Percentiles rank a stretch among this genome's conserved stretches.
Evolutionary conservation across 2,888 invertebrate species (phyloP).

Genomic region (Orchestes rusci): DNA sequence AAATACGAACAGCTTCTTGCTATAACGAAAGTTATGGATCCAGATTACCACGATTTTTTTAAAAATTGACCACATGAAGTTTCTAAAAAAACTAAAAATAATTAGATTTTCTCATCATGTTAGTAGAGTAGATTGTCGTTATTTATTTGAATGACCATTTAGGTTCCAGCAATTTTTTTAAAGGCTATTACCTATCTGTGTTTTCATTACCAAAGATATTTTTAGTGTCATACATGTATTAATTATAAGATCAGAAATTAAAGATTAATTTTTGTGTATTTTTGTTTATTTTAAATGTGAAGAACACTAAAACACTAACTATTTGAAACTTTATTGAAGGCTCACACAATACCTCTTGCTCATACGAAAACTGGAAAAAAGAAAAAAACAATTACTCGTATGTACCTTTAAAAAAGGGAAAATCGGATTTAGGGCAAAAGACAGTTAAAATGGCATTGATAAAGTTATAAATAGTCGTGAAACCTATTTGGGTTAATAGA

Average conservation of each 20-base stretch:
- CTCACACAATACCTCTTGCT: too few species aligned
- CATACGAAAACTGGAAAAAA: too few species aligned
- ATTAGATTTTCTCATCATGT: slow-evolving; percentile 2
- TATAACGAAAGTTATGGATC: slow-evolving; percentile 8
- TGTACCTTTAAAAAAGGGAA: too few species aligned
- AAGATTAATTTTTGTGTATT: neutral
- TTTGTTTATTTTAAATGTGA: too few species aligned
- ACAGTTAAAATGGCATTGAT: too few species aligned
- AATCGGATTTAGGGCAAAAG: too few species aligned
- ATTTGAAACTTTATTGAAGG: too few species aligned
- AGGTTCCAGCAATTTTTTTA: neutral
- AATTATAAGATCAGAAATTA: neutral
- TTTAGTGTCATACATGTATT: neutral
- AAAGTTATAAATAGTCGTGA: too few species aligned
- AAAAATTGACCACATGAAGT: slow-evolving; percentile 8
- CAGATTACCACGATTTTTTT: slow-evolving; percentile 7
- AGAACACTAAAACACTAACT: too few species aligned
- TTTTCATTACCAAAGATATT: neutral
- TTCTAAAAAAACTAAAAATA: slow-evolving; percentile 7
- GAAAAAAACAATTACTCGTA: too few species aligned
- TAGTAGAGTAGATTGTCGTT: neutral
- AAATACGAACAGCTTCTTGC: slow-evolving; percentile 10
- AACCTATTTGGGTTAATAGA: too few species aligned
- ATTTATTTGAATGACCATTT: neutral
- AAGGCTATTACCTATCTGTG: neutral